Percentiles rank a stretch among this genome's conserved stretches.
Evolutionary conservation across 2,888 invertebrate species (phyloP).

Genomic region (Branchellion lobata): DNA sequence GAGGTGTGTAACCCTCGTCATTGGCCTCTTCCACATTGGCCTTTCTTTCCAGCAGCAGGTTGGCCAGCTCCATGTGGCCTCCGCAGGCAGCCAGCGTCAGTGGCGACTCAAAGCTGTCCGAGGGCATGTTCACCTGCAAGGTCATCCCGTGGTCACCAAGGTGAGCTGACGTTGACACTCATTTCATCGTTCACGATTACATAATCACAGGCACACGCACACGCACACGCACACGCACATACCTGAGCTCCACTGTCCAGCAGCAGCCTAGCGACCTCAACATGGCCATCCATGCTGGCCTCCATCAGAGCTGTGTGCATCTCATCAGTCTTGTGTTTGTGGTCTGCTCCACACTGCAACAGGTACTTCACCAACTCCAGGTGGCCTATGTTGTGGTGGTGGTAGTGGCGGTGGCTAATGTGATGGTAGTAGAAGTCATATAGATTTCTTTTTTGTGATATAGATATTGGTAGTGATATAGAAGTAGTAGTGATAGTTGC

Average conservation of each 20-base stretch:
- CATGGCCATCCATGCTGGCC: constrained; percentile 99
- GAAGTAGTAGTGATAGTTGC: too few species aligned
- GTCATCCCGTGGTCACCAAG: neutral
- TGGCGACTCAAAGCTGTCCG: constrained; percentile 98
- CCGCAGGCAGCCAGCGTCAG: constrained; percentile 96
- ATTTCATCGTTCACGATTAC: neutral
- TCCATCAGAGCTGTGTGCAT: constrained; percentile 99
- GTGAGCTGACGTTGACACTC: too few species aligned
- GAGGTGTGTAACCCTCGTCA: constrained; percentile 97
- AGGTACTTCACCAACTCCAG: constrained; percentile 94
- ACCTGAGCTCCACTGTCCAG: constrained; percentile 93
- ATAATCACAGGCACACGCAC: neutral
- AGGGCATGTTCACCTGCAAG: constrained; percentile 93
- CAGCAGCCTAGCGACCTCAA: constrained; percentile 89
- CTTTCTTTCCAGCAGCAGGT: constrained; percentile 89
- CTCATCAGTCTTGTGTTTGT: constrained; percentile 98
- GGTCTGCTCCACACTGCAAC: constrained; percentile 89
- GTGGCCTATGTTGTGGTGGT: constrained; percentile 68
- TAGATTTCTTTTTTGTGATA: too few species aligned
- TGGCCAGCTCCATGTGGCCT: constrained; percentile 94
- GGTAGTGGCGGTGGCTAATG: too few species aligned
- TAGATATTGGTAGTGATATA: too few species aligned
- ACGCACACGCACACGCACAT: constrained; percentile 19
- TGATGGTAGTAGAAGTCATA: too few species aligned
- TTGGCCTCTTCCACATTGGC: constrained; percentile 99